phyloP scores from a whole-genome alignment of 2,888 invertebrate species.

The Morinoia aosen region DNA sequence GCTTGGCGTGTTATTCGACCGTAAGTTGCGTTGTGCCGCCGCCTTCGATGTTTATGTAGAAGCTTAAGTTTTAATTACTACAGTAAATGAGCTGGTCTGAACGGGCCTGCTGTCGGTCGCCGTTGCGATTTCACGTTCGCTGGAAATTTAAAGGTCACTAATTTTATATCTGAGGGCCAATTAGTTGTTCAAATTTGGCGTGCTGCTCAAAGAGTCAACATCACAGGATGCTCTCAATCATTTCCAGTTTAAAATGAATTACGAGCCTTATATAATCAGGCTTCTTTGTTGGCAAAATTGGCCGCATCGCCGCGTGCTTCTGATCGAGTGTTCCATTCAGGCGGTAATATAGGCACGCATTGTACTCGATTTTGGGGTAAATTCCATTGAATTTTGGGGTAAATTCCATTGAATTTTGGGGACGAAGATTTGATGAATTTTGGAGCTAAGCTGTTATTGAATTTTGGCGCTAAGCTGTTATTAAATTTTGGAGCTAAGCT shows the following conservation, averaged over 20 bases:
- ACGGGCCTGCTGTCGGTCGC: neutral
- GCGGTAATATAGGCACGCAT: neutral
- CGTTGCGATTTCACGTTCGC: neutral
- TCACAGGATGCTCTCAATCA: conserved; percentile 12
- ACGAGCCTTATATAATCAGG: neutral
- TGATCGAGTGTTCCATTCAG: neutral
- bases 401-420: too few relatives aligned
- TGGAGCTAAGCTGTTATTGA: too few relatives aligned
- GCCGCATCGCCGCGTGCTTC: neutral
- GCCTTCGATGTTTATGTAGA: conserved; percentile 10
- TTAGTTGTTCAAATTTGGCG: conserved; percentile 27
- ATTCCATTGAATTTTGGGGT: too few relatives aligned
- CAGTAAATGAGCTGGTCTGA: neutral
- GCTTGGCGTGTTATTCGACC: neutral
- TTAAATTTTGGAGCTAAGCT: too few relatives aligned
- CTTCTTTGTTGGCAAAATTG: neutral
- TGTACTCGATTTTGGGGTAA: neutral
- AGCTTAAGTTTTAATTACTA: conserved; percentile 28
- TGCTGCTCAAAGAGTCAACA: neutral
- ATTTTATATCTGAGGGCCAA: conserved; percentile 7
- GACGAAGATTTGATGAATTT: too few relatives aligned
- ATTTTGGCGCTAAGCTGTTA: too few relatives aligned
- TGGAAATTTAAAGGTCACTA: neutral
- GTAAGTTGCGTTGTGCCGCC: conserved; percentile 8
- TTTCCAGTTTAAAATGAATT: neutral